phyloP scores from a whole-genome alignment of 2,113 vertebrate genomes.

The Protobothrops flavoviridis region DNA sequence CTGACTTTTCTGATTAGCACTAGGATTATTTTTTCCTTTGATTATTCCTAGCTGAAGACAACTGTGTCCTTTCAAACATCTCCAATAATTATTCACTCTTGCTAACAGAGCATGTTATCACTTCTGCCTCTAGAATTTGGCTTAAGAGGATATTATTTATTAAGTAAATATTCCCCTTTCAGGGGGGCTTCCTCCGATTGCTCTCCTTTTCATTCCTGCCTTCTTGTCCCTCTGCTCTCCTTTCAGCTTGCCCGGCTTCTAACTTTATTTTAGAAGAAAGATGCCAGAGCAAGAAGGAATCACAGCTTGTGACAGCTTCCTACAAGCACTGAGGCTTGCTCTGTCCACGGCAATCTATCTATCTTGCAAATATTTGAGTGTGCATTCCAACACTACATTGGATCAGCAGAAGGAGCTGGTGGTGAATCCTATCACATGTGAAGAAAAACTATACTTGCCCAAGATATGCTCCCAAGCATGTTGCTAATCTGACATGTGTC shows the following conservation, averaged over 20 bases:
- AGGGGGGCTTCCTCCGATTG: not conserved
- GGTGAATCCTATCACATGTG: not conserved
- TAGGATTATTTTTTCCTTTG: slow-evolving; percentile 37
- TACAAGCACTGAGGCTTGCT: not conserved
- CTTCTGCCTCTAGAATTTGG: slow-evolving; percentile 15
- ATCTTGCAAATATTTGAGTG: slow-evolving; percentile 1
- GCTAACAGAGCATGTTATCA: slow-evolving; percentile 27
- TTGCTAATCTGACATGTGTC: not conserved
- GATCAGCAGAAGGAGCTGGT: not conserved
- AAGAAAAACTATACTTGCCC: not conserved
- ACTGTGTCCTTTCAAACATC: slow-evolving; percentile 33
- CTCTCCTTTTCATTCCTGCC: not conserved
- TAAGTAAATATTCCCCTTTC: slow-evolving; percentile 21
- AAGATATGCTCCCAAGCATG: not conserved
- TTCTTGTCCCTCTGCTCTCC: not conserved
- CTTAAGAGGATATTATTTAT: slow-evolving; percentile 43
- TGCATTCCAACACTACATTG: slow-evolving; percentile 22
- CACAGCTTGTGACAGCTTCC: not conserved
- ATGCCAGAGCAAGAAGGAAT: not conserved
- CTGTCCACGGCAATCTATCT: not conserved
- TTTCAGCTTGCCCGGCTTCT: not conserved
- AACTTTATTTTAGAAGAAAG: not conserved
- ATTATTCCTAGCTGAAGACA: slow-evolving; percentile 26
- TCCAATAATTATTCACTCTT: slow-evolving; percentile 21
- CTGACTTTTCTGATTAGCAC: slow-evolving; percentile 16